Conservation (phyloP, 2,113 vertebrate species). For the Anseranas semipalmata region DNA sequence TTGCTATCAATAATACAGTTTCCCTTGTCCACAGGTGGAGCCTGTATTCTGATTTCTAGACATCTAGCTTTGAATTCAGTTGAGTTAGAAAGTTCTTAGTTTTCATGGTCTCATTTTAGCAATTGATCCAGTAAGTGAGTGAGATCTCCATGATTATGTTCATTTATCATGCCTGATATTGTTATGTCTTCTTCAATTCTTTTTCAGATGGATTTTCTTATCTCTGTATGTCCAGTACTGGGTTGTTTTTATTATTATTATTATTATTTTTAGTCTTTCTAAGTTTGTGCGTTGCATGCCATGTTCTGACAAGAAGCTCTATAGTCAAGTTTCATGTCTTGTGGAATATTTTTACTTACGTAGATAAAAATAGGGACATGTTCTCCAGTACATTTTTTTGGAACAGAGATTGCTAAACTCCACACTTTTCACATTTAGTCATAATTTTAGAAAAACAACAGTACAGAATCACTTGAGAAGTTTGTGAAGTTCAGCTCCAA, state of each 20-base stretch:
- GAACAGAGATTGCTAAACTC: constrained; percentile 62
- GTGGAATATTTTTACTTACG: constrained; percentile 59
- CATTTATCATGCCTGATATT: background rate
- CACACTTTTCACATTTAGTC: constrained; percentile 63
- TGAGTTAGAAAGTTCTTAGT: background rate
- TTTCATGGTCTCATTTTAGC: background rate
- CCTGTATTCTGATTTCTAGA: background rate
- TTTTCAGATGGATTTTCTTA: background rate
- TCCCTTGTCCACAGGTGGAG: background rate
- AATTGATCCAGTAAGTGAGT: fast-evolving
- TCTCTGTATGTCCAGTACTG: background rate
- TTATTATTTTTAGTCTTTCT: background rate
- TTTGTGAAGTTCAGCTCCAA: constrained; percentile 31
- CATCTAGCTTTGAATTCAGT: background rate
- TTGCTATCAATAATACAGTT: background rate
- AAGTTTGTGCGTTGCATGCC: background rate
- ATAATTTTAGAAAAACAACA: constrained; percentile 61
- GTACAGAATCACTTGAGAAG: constrained; percentile 9
- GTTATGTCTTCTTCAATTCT: background rate
- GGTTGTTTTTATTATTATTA: background rate
- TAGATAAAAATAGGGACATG: constrained; percentile 63
- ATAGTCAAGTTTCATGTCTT: constrained; percentile 51
- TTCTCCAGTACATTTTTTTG: constrained; percentile 68
- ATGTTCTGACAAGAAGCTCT: constrained; percentile 28
- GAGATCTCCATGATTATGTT: background rate